Evolutionary conservation across 2,888 invertebrate genomes (phyloP).

Genomic region (Cataglyphis rosenhaueri): DNA sequence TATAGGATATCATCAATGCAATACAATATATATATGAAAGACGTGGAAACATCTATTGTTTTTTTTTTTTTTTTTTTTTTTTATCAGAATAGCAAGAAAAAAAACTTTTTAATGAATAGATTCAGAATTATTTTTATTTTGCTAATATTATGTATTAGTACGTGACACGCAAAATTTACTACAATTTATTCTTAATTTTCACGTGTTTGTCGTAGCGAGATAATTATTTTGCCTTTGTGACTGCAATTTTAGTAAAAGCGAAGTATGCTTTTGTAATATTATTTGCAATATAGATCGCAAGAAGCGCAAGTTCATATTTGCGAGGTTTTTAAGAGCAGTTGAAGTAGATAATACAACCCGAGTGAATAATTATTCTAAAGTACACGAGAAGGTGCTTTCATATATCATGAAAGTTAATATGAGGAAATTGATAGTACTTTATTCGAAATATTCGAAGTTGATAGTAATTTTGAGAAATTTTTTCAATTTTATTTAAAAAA

Average conservation of each 20-base stretch:
- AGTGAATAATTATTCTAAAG: constrained; percentile 2
- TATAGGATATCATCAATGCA: neutral
- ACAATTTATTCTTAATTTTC: neutral
- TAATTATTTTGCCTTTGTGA: neutral
- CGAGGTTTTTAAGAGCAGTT: neutral
- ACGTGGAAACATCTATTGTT: neutral
- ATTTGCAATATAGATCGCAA: neutral
- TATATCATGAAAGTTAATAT: constrained; percentile 2
- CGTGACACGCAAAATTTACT: neutral
- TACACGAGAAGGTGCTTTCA: neutral
- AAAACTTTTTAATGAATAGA: neutral
- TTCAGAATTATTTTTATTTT: neutral
- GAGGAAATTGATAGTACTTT: neutral
- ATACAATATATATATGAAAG: neutral
- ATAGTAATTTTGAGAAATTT: neutral
- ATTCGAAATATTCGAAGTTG: no score
- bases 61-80: neutral
- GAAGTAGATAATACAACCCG: neutral
- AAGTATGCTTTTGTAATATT: neutral
- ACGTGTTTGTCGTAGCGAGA: neutral
- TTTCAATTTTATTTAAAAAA: neutral
- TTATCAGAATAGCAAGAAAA: neutral
- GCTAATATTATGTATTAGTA: neutral
- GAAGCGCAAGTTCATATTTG: neutral
- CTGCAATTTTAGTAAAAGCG: neutral